A percentile compares a stretch with the other conserved stretches of the same genome.
Evolutionary conservation across 2,797 vertebrate species (phyloP).

Genomic region (Oreortyx pictus): DNA sequence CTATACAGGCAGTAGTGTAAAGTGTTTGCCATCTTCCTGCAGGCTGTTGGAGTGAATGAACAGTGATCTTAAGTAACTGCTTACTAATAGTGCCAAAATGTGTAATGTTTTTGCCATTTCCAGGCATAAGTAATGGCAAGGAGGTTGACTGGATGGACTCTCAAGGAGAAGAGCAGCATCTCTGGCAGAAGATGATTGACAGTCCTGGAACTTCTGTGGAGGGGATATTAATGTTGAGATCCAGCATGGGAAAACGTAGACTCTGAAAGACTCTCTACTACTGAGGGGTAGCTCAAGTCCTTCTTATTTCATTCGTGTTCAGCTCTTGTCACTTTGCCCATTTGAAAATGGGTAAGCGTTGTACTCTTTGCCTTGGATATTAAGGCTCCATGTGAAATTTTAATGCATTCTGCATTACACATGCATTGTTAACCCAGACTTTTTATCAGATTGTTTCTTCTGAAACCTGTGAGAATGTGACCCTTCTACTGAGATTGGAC

Average conservation of each 20-base stretch:
- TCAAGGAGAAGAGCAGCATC: constrained; percentile 89
- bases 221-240: constrained; percentile 92
- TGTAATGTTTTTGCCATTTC: background rate
- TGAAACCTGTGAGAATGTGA: background rate
- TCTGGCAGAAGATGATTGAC: constrained; percentile 95
- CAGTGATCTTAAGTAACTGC: background rate
- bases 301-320: background rate
- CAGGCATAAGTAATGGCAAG: constrained; percentile 92
- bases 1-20: background rate
- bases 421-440: background rate
- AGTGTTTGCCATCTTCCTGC: background rate
- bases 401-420: constrained; percentile 46
- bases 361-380: constrained; percentile 15
- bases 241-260: constrained; percentile 89
- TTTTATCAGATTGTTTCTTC: background rate
- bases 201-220: constrained; percentile 90
- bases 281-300: background rate
- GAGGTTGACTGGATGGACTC: constrained; percentile 97
- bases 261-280: constrained; percentile 71
- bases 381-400: background rate
- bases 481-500: background rate
- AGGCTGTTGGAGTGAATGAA: fast-evolving
- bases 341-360: background rate
- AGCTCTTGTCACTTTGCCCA: constrained; percentile 2
- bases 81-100: background rate